Conservation (phyloP, 2,113 vertebrate genomes). For the Polypterus bichir region DNA sequence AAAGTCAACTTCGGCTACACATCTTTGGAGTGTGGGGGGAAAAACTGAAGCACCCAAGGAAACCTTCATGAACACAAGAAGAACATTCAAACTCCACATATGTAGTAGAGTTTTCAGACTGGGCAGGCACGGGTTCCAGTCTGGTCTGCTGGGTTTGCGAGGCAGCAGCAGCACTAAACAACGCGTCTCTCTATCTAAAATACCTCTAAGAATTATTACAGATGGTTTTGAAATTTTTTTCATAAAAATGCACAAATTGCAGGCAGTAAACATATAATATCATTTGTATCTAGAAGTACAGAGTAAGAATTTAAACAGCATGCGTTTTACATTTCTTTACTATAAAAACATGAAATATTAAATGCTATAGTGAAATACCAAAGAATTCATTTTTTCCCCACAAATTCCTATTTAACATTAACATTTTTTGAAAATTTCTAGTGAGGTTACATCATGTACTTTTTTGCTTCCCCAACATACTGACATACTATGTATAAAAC, state of each 20-base stretch:
- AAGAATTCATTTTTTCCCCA: constrained; percentile 1
- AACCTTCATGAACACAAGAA: too few relatives aligned
- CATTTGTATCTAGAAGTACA: constrained; percentile 46
- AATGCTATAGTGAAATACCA: constrained; percentile 21
- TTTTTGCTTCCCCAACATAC: constrained; percentile 25
- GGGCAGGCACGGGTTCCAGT: too few relatives aligned
- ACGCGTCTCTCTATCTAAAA: too few relatives aligned
- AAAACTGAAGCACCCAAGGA: too few relatives aligned
- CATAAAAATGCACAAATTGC: constrained; percentile 59
- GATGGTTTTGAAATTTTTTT: constrained; percentile 28
- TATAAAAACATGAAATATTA: neutral
- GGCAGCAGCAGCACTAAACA: too few relatives aligned
- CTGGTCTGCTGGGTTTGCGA: too few relatives aligned
- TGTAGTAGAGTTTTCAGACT: too few relatives aligned
- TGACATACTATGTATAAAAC: constrained; percentile 29
- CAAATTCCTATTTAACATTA: constrained; percentile 8
- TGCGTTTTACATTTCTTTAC: constrained; percentile 63
- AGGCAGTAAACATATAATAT: constrained; percentile 60
- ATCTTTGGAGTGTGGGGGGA: too few relatives aligned
- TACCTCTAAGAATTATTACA: constrained; percentile 13
- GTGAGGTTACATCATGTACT: constrained; percentile 15
- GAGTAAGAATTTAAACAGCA: constrained; percentile 44
- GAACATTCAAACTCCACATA: too few relatives aligned
- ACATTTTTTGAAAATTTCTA: constrained; percentile 16
- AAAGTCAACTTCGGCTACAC: too few relatives aligned